Conservation (phyloP, 2,113 vertebrate genomes). For the Brachypteracias leptosomus region DNA sequence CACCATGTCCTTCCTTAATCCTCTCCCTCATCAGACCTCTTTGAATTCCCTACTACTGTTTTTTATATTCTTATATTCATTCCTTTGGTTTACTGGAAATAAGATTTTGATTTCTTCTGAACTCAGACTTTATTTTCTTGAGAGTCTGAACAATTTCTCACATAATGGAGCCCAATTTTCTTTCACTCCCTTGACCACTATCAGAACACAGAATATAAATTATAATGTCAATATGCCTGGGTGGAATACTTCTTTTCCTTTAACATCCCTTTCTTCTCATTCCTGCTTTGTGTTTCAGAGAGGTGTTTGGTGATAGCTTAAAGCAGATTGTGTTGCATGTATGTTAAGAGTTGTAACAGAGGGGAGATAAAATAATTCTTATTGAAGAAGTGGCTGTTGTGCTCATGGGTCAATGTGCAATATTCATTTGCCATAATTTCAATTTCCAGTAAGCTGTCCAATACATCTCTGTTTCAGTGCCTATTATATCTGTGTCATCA, state of each 20-base stretch:
- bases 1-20: neutral
- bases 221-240: neutral
- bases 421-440: conserved; percentile 25
- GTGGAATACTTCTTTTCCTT: neutral
- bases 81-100: neutral
- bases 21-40: neutral
- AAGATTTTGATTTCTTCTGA: neutral
- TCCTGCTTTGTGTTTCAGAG: neutral
- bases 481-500: conserved; percentile 44
- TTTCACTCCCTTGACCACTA: neutral
- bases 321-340: neutral
- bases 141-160: neutral
- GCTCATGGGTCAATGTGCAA: neutral
- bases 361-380: neutral
- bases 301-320: neutral
- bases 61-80: neutral
- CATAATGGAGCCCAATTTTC: neutral
- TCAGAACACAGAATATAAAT: neutral
- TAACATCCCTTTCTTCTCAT: neutral
- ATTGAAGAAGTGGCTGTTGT: neutral
- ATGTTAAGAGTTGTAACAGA: neutral
- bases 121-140: neutral
- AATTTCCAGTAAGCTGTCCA: conserved; percentile 37
- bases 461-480: conserved; percentile 36
- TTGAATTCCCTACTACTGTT: neutral